These are phyloP conservation scores for Deilephila porcellus DNA, from an alignment of 2,888 invertebrate species.

Conservation along the genomic window DNA sequence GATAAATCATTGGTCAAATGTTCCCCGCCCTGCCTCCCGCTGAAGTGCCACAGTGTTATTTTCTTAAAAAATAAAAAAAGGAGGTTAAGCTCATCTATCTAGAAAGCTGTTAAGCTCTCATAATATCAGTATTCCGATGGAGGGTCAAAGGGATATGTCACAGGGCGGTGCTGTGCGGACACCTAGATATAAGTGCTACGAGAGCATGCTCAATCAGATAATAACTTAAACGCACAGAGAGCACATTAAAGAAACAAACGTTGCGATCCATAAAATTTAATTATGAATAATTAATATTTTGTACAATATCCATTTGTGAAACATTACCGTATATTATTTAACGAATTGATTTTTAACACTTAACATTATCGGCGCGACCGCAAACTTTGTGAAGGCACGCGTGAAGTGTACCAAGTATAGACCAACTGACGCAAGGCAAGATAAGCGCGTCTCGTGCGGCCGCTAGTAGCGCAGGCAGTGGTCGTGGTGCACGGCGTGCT, in stretches of 20 bases:
- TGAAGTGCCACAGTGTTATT: too few relatives aligned
- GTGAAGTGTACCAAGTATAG: background rate
- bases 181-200: too few relatives aligned
- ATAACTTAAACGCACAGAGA: background rate
- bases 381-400: conserved; percentile 4
- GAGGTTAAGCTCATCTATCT: too few relatives aligned
- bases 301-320: conserved; percentile 51
- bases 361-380: conserved; percentile 18
- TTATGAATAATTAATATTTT: conserved; percentile 49
- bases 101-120: too few relatives aligned
- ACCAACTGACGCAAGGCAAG: background rate
- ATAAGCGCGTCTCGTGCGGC: conserved; percentile 31
- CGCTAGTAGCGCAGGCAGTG: conserved; percentile 77
- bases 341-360: conserved; percentile 42
- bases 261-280: conserved; percentile 30
- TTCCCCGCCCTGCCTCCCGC: too few relatives aligned
- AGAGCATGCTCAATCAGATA: too few relatives aligned
- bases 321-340: conserved; percentile 46
- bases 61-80: too few relatives aligned
- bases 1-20: too few relatives aligned
- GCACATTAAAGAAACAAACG: background rate
- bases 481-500: conserved; percentile 73
- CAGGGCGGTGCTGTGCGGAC: too few relatives aligned
- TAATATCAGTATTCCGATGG: too few relatives aligned
- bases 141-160: too few relatives aligned